phyloP scores from a whole-genome alignment of 2,797 vertebrate genomes.

The Anas georgica region DNA sequence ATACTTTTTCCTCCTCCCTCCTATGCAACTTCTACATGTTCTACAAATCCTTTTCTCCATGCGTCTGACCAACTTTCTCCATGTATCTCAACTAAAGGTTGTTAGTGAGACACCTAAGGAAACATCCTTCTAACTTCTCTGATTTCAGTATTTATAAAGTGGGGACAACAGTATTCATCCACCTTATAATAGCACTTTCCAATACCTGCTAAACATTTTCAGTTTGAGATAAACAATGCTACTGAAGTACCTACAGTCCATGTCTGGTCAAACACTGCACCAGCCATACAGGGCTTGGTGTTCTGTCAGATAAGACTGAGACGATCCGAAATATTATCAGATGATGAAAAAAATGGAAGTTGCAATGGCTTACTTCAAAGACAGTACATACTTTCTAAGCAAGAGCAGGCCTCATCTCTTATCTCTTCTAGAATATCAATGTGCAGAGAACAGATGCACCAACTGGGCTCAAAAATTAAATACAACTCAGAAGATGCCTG shows the following conservation, averaged over 20 bases:
- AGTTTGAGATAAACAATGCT: background rate
- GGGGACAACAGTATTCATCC: background rate
- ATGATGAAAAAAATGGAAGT: background rate
- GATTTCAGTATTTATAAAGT: background rate
- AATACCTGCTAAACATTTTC: background rate
- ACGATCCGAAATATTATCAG: background rate
- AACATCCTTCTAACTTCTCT: background rate
- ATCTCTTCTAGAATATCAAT: constrained; percentile 29
- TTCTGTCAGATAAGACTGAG: background rate
- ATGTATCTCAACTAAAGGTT: background rate
- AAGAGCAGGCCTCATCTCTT: constrained; percentile 23
- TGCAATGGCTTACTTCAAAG: constrained; percentile 14
- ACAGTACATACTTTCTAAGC: constrained; percentile 7
- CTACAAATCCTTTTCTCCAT: background rate
- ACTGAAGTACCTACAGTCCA: background rate
- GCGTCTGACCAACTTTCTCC: background rate
- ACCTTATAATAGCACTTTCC: background rate
- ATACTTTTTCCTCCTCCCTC: background rate
- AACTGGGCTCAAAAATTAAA: background rate
- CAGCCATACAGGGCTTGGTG: background rate
- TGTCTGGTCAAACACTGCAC: background rate
- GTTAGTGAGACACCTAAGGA: background rate
- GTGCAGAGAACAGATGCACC: constrained; percentile 10
- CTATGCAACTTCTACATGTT: background rate
- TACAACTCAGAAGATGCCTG: background rate